Base-by-base conservation (phyloP, 2,797 vertebrate genomes). In the Typhlichthys subterraneus region DNA sequence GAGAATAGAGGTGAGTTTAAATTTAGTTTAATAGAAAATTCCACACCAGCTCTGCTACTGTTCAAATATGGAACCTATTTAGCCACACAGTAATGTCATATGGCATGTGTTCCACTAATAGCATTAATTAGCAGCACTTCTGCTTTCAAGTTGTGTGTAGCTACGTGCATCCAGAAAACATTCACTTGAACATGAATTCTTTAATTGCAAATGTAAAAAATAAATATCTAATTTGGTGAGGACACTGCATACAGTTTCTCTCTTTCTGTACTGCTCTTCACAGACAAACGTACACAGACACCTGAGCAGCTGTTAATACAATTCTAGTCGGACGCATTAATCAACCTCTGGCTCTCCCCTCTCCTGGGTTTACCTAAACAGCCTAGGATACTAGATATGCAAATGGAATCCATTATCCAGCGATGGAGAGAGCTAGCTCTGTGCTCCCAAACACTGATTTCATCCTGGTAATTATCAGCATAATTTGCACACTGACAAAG, bases 261-360 rank as follows among this genome's bases (percentile, higher is more conserved):
- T 29, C 53, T 12, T 1, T 29, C 5, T 29, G 10, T 13, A 11
- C 5, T 50, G 31, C 72, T 15, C 67, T 38, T 23, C 23, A 45
- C 38, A 11, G 51, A 59, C 65, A 49, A 46, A 53, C 10, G 17
- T 48, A 67, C 57, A 69, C 79, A 77, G 60, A 77, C 83, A 85
- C 79, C 72, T 84, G 81, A 84, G 81, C 82, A 85, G 79, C 73
- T 85, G 82, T 73, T 86, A 75, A 86, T 84, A 88, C 6, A 81
- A 87, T 79, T 85, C 76, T 81, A 70, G 74, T 77, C 23, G 56
- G 72, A 75, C 11, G 49, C 83, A 84, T 91, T 89, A 89, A 89
- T 90, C 86, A 91, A 90, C 78, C 86, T 87, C 81, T 86, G 85
- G 82, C 81, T 90, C 85, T 79, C 84, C 64, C 63, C 81, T 90